Evolutionary conservation across 2,888 invertebrate species (phyloP).

Genomic region (Nysson spinosus): DNA sequence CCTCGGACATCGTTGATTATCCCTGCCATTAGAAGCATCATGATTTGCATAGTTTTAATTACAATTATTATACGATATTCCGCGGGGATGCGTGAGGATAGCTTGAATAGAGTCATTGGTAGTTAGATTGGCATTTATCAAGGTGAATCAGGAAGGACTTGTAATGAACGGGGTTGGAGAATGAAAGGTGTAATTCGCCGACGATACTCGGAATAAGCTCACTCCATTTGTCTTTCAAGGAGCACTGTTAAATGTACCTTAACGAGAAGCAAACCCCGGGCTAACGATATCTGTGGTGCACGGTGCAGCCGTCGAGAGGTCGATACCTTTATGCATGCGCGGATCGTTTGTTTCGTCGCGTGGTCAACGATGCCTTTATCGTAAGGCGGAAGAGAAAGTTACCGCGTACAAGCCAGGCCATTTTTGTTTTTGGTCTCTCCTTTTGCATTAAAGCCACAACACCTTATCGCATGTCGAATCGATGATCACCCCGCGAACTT

Average conservation of each 20-base stretch:
- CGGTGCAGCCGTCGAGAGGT: slow-evolving; percentile 15
- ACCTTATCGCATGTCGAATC: slow-evolving; percentile 42
- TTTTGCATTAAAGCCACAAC: slow-evolving; percentile 21
- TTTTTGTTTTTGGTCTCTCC: slow-evolving; percentile 13
- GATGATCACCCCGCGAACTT: slow-evolving; percentile 25
- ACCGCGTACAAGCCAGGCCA: slow-evolving; percentile 14
- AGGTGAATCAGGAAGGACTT: slow-evolving; percentile 27
- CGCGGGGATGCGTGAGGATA: slow-evolving; percentile 6
- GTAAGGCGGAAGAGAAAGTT: slow-evolving; percentile 68
- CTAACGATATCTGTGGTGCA: slow-evolving; percentile 26
- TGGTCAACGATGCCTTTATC: slow-evolving; percentile 60
- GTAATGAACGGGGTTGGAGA: slow-evolving; percentile 27
- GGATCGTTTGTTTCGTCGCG: slow-evolving; percentile 53
- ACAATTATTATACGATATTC: neutral
- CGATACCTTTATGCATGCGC: slow-evolving; percentile 16
- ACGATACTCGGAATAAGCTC: slow-evolving; percentile 10
- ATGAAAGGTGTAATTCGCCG: slow-evolving; percentile 10
- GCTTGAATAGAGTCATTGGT: slow-evolving; percentile 25
- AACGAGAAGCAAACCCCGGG: slow-evolving; percentile 25
- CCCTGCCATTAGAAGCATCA: too few species aligned
- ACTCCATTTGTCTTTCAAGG: slow-evolving; percentile 11
- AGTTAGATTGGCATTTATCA: slow-evolving; percentile 20
- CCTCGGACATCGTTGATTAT: too few species aligned
- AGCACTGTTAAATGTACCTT: slow-evolving; percentile 23
- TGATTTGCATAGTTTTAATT: too few species aligned